Evolutionary conservation across 2,888 invertebrate species (phyloP).

Genomic region (Pammene fasciana): DNA sequence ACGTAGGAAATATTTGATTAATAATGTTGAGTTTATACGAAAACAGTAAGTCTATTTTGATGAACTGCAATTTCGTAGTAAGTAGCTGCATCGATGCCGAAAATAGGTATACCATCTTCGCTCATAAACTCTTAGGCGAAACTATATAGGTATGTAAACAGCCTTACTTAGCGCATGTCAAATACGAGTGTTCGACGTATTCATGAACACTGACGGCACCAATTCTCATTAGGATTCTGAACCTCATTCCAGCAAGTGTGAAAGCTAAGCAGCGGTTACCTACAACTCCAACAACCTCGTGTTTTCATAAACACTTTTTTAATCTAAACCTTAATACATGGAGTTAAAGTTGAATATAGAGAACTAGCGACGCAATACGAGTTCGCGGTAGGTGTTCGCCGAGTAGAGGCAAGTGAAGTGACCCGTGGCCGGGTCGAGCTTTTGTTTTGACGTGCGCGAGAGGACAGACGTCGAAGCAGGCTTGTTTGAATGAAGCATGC

Average conservation of each 20-base stretch:
- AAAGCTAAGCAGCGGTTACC: conserved; percentile 24
- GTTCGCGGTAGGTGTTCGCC: neutral
- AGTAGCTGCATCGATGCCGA: too few species aligned
- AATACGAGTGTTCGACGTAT: conserved; percentile 9
- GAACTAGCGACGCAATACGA: neutral
- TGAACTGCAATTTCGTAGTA: too few species aligned
- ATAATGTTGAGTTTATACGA: too few species aligned
- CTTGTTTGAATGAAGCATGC: conserved; percentile 42
- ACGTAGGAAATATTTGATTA: too few species aligned
- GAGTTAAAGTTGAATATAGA: neutral
- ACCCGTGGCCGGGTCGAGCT: conserved; percentile 47
- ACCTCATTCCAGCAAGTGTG: conserved; percentile 28
- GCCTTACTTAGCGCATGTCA: neutral
- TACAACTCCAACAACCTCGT: neutral
- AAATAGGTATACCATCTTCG: too few species aligned
- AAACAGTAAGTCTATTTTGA: too few species aligned
- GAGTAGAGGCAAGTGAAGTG: conserved; percentile 43
- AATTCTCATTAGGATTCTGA: conserved; percentile 30
- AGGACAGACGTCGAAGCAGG: conserved; percentile 50
- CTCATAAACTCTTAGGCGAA: neutral
- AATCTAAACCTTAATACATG: neutral
- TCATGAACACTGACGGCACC: conserved; percentile 18
- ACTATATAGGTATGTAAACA: neutral
- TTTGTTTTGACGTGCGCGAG: conserved; percentile 51
- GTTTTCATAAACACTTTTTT: neutral